These are phyloP conservation scores for Macrobrachium nipponense DNA, from an alignment of 1,140 invertebrate species.

Conservation along the genomic window DNA sequence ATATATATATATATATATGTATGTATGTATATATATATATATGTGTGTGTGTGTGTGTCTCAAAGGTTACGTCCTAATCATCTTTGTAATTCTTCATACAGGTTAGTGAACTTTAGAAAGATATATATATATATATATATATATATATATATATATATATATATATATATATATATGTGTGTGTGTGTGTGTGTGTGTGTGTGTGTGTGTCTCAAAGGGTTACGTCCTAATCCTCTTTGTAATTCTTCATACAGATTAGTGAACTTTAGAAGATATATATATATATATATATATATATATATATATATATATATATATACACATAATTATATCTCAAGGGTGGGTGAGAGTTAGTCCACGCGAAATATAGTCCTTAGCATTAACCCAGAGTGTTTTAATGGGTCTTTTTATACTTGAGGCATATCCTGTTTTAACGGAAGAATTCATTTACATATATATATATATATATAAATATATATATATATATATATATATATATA, in stretches of 20 bases:
- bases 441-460: neutral
- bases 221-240: too few relatives aligned
- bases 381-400: too few relatives aligned
- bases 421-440: too few relatives aligned
- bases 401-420: too few relatives aligned
- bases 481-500: conserved; percentile 18
- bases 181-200: neutral
- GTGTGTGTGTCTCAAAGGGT: neutral
- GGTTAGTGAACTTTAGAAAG: neutral
- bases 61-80: too few relatives aligned
- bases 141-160: conserved; percentile 15
- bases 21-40: conserved; percentile 5
- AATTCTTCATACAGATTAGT: too few relatives aligned
- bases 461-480: conserved; percentile 13
- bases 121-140: conserved; percentile 12
- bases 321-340: too few relatives aligned
- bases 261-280: too few relatives aligned
- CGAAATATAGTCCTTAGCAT: too few relatives aligned
- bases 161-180: conserved; percentile 13
- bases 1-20: conserved; percentile 12
- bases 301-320: conserved; percentile 17
- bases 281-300: conserved; percentile 20
- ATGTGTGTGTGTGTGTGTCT: neutral
- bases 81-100: too few relatives aligned
- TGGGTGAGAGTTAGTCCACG: too few relatives aligned